Conservation (phyloP, 2,113 vertebrate species). For the Eolophus roseicapilla region DNA sequence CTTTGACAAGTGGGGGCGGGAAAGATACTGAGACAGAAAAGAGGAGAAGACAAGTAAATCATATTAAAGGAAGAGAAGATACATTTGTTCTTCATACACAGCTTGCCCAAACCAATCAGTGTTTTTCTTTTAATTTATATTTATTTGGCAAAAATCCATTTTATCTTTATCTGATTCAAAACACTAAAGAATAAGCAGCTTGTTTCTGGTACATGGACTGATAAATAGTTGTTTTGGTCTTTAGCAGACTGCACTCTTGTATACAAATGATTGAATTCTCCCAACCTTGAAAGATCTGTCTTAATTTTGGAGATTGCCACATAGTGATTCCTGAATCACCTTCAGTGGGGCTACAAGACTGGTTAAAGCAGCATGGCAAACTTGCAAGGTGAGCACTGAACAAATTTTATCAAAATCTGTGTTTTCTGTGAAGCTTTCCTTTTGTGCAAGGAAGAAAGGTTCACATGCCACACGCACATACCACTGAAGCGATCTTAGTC, state of each 20-base stretch:
- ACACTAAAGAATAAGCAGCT: neutral
- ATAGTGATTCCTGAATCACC: neutral
- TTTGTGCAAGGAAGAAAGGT: neutral
- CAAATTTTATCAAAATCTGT: neutral
- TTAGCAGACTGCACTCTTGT: neutral
- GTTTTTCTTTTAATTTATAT: neutral
- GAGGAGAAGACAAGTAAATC: neutral
- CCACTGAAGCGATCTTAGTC: neutral
- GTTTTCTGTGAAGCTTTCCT: neutral
- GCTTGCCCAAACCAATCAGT: neutral
- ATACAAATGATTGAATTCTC: neutral
- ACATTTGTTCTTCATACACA: neutral
- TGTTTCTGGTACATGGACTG: neutral
- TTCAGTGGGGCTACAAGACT: neutral
- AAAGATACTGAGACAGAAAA: neutral
- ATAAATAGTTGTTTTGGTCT: neutral
- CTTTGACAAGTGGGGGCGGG: neutral
- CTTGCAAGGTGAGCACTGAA: neutral
- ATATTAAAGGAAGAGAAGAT: neutral
- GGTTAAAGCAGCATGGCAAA: neutral
- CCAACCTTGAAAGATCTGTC: neutral
- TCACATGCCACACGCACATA: rapidly evolving
- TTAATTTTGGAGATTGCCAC: neutral
- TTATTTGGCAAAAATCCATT: neutral
- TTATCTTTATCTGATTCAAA: neutral